Conservation (phyloP, 1,140 invertebrate species). For the Leptinotarsa undecemlineata region DNA sequence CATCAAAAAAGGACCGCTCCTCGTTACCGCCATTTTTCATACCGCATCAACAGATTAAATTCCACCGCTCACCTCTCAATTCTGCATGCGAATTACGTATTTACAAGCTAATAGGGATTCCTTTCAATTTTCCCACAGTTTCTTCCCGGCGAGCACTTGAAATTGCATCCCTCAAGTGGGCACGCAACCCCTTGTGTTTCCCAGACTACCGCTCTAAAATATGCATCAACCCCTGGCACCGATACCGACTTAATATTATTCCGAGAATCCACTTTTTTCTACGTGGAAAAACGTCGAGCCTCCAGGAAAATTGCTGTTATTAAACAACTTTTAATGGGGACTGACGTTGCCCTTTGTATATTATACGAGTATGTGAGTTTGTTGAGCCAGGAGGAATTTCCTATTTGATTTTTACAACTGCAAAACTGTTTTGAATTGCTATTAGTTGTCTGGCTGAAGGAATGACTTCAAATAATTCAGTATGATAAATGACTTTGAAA, state of each 20-base stretch:
- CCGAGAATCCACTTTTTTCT: not conserved
- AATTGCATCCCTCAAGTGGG: slow-evolving; percentile 42
- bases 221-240: slow-evolving; percentile 35
- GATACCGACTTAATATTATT: slow-evolving; percentile 9
- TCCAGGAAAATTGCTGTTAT: slow-evolving; percentile 8
- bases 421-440: too few species aligned
- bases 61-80: slow-evolving; percentile 9
- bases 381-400: too few species aligned
- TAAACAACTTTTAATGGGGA: slow-evolving; percentile 12
- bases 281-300: not conserved
- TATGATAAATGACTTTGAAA: too few species aligned
- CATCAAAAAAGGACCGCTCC: too few species aligned
- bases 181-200: slow-evolving; percentile 38
- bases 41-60: not conserved
- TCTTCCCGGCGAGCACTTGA: slow-evolving; percentile 37
- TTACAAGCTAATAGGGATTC: slow-evolving; percentile 41
- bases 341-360: not conserved
- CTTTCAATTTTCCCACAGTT: slow-evolving; percentile 47
- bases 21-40: not conserved
- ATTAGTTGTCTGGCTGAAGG: too few species aligned
- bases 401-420: too few species aligned
- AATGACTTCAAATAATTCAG: too few species aligned
- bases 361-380: not conserved
- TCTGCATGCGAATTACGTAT: slow-evolving; percentile 37
- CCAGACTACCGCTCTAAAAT: slow-evolving; percentile 37